Percentiles rank a stretch among this genome's conserved stretches.
Evolutionary conservation across 1,140 invertebrate genomes (phyloP).

Genomic region (Whitmania pigra): DNA sequence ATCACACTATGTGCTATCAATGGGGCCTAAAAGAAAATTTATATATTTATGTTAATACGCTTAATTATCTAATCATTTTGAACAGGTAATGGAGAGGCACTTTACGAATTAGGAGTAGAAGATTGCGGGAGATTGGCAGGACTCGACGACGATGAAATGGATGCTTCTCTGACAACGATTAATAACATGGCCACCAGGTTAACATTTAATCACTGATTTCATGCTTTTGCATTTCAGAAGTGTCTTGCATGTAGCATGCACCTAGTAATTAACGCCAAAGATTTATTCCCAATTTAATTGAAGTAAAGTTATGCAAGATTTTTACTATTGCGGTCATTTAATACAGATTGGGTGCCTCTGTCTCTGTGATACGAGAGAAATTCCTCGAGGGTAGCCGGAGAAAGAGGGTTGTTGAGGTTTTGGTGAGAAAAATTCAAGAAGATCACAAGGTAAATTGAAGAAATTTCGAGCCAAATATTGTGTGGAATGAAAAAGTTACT

Average conservation of each 20-base stretch:
- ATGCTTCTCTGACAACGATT: constrained; percentile 65
- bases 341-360: constrained; percentile 62
- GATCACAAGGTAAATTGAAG: constrained; percentile 56
- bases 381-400: constrained; percentile 37
- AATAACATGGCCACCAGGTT: constrained; percentile 55
- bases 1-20: too few species aligned
- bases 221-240: not conserved
- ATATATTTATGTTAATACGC: too few species aligned
- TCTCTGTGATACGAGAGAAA: constrained; percentile 53
- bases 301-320: too few species aligned
- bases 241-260: not conserved
- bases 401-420: constrained; percentile 62
- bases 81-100: constrained; percentile 62
- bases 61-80: too few species aligned
- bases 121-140: constrained; percentile 77
- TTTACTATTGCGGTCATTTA: not conserved
- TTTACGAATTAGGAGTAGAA: constrained; percentile 90
- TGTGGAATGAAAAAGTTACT: too few species aligned
- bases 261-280: too few species aligned
- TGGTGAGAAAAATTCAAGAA: constrained; percentile 77
- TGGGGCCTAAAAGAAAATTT: too few species aligned
- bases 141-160: constrained; percentile 63
- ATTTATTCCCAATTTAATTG: too few species aligned
- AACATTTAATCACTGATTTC: not conserved
- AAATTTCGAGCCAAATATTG: too few species aligned